Evolutionary conservation across 2,113 vertebrate species (phyloP).

Genomic region (Piliocolobus tephrosceles): DNA sequence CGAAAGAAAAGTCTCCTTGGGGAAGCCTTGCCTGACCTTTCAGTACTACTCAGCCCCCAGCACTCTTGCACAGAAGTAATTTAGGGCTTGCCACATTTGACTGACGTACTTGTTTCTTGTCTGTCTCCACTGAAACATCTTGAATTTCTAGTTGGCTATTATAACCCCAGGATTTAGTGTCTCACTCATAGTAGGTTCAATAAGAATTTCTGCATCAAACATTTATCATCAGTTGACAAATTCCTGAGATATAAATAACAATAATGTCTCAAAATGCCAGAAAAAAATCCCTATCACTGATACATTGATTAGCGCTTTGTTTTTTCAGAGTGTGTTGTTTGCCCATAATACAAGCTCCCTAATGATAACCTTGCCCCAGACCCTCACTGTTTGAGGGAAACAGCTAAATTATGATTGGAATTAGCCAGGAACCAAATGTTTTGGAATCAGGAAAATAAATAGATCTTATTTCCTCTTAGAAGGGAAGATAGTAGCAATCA

Average conservation of each 20-base stretch:
- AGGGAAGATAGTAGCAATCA: neutral
- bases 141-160: neutral
- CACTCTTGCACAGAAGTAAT: neutral
- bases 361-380: neutral
- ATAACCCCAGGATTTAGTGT: neutral
- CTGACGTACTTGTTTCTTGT: neutral
- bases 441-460: neutral
- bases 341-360: neutral
- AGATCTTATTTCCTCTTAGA: conserved; percentile 39
- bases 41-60: accelerated
- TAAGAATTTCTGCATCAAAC: neutral
- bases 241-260: neutral
- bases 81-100: neutral
- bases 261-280: neutral
- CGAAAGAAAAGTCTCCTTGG: neutral
- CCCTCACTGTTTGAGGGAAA: neutral
- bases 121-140: neutral
- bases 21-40: neutral
- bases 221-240: neutral
- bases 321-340: neutral
- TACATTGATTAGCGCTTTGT: neutral
- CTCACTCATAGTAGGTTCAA: neutral
- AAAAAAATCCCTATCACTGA: neutral
- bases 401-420: neutral
- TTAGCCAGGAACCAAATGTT: neutral